Evolutionary conservation across 2,797 vertebrate species (phyloP), one percentile per base, ranked within the genome.

Genomic region (Catharus ustulatus): DNA sequence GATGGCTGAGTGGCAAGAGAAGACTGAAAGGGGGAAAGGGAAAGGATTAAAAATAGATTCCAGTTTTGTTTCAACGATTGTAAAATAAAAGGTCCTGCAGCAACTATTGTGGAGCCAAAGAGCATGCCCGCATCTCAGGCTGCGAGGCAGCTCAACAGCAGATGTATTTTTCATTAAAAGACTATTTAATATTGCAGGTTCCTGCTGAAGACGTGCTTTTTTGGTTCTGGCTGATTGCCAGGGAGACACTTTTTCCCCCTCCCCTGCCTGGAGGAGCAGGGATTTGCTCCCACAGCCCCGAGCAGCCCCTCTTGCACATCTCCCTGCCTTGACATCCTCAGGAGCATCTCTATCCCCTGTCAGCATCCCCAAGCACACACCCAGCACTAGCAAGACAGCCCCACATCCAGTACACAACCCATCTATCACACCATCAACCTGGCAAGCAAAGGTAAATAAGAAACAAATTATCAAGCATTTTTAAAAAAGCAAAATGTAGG

Each of bases 91-190:
- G 82, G 32, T 87, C 89, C 57, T 73, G 49, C 75, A 74, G 89
- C 81, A 92, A 52, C 75, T 67, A 15, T 18, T 5, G 17, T 15
- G 0, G 72, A 91, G 71, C 52, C 49, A 63, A 76, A 89, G 89
- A 67, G 81, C 78, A n/a, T 0, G 2, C 57, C 49, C 0, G 10
- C 7, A 2, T 48, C 72, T 80, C 0, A 0, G 84, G 68, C 82
- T 49, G 8, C 0, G 0, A 90, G 69, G 34, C 78, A 48, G 17
- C 74, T 58, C 55, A 87, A 90, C 13, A 45, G 78, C 64, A 69
- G 57, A 91, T 89, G 42, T 66, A 89, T 89, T 93, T 94, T 94
- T 87, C 91, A 94, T 93, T 91, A 89, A 91, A 90, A 64, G 83
- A 48, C 83, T 80, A 8, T 42, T 94, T 91, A 94, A 93, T 90